Evolutionary conservation across 1,140 invertebrate genomes (phyloP).

Genomic region (Lutraria rhynchaena): DNA sequence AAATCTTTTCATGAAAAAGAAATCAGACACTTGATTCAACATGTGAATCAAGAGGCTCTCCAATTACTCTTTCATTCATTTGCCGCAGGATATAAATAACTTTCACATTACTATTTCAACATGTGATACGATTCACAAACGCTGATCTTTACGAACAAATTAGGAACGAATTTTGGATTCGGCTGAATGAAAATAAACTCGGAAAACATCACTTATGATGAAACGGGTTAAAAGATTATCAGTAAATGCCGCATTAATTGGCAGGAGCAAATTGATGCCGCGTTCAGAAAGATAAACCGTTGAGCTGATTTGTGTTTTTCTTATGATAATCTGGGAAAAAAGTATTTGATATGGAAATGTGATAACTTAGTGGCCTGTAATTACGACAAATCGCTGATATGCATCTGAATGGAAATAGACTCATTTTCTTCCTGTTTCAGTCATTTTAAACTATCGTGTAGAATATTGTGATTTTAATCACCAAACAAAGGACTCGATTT

Average conservation of each 20-base stretch:
- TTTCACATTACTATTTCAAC: constrained; percentile 10
- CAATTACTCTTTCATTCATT: constrained; percentile 15
- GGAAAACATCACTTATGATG: constrained; percentile 36
- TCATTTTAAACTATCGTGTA: no score
- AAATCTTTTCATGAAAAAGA: no score
- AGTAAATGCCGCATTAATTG: constrained; percentile 44
- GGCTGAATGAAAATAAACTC: background rate
- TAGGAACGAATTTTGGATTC: constrained; percentile 11
- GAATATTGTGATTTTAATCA: no score
- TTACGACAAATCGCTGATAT: constrained; percentile 25
- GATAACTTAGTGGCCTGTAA: constrained; percentile 32
- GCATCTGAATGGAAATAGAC: constrained; percentile 19
- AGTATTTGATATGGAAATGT: background rate
- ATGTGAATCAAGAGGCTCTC: constrained; percentile 1
- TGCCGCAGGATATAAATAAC: constrained; percentile 20
- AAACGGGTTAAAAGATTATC: constrained; percentile 54
- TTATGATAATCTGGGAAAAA: constrained; percentile 33
- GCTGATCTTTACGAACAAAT: constrained; percentile 15
- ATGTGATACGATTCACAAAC: constrained; percentile 17
- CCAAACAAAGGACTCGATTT: no score
- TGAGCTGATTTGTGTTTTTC: constrained; percentile 35
- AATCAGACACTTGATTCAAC: no score
- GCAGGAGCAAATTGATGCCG: constrained; percentile 53
- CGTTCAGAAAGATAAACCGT: constrained; percentile 44
- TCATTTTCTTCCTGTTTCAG: constrained; percentile 15